Base-by-base conservation (phyloP, 1,140 invertebrate genomes). In the Eumeta japonica region DNA sequence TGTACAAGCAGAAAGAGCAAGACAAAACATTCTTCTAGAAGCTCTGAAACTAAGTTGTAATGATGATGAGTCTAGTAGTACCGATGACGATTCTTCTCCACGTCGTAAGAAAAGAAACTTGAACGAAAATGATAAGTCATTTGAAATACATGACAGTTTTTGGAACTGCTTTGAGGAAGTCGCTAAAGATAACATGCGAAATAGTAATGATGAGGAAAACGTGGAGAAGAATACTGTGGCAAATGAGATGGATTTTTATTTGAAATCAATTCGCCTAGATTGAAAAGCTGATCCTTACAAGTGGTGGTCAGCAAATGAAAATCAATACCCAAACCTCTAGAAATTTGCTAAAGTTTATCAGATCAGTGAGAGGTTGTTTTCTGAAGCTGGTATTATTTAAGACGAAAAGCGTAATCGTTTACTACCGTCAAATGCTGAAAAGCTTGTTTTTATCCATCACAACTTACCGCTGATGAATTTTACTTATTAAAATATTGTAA, bases 61-160 rank as follows among this genome's bases (percentile, higher is more conserved):
- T n/a, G n/a, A n/a, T n/a, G 37, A 46, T 41, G 44, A 46, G 28
- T 30, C 16, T 20, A 50, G 48, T 50, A 47, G 45, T 50, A 50
- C 42, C 20, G 43, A 52, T 44, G 44, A 49, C 35, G 45, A 52
- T 40, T 46, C 39, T 52, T 45, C 46, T 52, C 41, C 43, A 48
- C n/a, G 16, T 31, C 46, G 41, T 48, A 52, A 51, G 24, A 48
- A 48, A 46, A 50, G 39, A 46, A 46, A 52, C 41, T 43, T 45
- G 41, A 48, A 54, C 41, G 45, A 54, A 54, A 48, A 46, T 50
- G 48, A 50, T 43, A n/a, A n/a, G 38, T 44, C 32, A 35, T 18
- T 54, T 43, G 43, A 58, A 54, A 35, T 48, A 48, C 50, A 54
- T 32, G 52, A 59, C 47, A 54, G 39, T n/a, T n/a, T n/a, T n/a